phyloP scores from a whole-genome alignment of 1,140 invertebrate species.

The Thrips palmi region DNA sequence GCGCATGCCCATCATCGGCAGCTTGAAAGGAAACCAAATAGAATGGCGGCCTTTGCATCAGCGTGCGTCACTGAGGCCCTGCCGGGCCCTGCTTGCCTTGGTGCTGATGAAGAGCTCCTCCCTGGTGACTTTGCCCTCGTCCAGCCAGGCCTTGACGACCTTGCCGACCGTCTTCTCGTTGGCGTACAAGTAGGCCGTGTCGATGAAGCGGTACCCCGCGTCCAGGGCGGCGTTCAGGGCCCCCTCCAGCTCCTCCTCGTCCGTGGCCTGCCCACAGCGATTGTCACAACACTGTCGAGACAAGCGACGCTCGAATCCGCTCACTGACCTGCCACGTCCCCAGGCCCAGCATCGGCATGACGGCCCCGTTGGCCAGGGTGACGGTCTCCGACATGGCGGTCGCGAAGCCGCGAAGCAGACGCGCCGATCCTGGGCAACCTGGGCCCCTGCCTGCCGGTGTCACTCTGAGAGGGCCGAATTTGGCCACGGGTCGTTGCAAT shows the following conservation, averaged over 20 bases:
- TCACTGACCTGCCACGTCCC: constrained; percentile 46
- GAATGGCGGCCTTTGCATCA: too few species aligned
- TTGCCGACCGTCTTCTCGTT: constrained; percentile 42
- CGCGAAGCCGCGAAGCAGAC: too few species aligned
- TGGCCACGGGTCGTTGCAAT: too few species aligned
- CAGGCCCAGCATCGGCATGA: constrained; percentile 39
- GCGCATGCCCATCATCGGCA: constrained; percentile 32
- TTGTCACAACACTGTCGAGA: too few species aligned
- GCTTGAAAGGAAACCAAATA: constrained; percentile 12
- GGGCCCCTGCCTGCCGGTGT: too few species aligned
- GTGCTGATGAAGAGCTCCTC: constrained; percentile 50
- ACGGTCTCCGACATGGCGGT: too few species aligned
- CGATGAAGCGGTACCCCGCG: constrained; percentile 48
- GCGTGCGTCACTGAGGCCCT: too few species aligned
- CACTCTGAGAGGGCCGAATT: too few species aligned
- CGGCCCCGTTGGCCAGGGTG: constrained; percentile 12
- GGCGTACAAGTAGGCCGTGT: constrained; percentile 39
- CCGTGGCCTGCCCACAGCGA: too few species aligned
- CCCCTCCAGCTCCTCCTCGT: constrained; percentile 30
- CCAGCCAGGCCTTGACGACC: constrained; percentile 38
- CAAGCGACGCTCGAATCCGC: too few species aligned
- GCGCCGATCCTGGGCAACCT: too few species aligned
- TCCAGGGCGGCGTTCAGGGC: constrained; percentile 36
- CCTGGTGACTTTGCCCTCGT: constrained; percentile 35
- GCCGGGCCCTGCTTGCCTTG: too few species aligned